A percentile compares a stretch with the other conserved stretches of the same genome.
Conservation (phyloP, 2,888 invertebrate genomes). For the Phytoseiulus persimilis region DNA sequence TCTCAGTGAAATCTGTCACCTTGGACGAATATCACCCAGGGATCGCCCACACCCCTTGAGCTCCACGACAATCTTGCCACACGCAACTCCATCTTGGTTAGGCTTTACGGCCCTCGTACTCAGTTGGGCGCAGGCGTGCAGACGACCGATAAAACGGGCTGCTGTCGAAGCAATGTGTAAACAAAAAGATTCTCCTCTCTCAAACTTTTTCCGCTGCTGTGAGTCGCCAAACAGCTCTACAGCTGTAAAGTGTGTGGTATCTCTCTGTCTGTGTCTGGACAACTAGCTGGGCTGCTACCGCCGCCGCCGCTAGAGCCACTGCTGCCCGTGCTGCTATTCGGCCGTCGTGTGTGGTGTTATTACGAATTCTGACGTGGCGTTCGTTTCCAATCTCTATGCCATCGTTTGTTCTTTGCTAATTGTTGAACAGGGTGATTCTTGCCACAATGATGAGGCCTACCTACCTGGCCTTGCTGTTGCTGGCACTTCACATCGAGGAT, state of each 20-base stretch:
- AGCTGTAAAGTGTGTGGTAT: background rate
- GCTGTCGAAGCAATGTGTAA: no score
- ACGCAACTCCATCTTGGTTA: no score
- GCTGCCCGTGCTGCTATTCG: background rate
- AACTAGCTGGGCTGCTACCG: background rate
- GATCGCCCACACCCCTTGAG: no score
- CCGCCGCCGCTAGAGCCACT: background rate
- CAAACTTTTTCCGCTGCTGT: no score
- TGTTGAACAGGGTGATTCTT: background rate
- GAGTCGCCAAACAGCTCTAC: no score
- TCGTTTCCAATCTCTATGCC: background rate
- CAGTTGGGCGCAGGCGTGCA: no score
- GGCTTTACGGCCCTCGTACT: no score
- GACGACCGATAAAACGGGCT: no score
- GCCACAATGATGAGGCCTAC: background rate
- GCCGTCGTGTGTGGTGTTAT: background rate
- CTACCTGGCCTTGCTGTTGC: background rate
- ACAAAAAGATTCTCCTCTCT: no score
- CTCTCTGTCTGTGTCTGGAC: background rate
- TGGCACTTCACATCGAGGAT: background rate
- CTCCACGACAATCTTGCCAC: no score
- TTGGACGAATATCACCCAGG: no score
- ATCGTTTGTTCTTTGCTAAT: background rate
- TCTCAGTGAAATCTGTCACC: no score
- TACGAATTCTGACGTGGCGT: background rate